Conservation (phyloP, 2,113 vertebrate genomes). For the Ceyx melanurus region DNA sequence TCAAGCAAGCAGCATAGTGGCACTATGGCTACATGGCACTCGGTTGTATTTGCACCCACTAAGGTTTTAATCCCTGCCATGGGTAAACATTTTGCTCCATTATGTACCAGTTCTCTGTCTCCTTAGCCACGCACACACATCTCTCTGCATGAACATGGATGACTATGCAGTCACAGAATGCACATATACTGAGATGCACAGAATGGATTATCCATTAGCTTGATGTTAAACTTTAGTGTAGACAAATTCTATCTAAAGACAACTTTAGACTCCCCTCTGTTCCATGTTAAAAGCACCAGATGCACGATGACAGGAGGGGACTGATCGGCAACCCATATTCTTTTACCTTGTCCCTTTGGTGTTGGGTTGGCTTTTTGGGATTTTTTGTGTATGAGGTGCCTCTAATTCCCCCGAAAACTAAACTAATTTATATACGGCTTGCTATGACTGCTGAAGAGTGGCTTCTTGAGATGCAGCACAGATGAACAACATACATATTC, state of each 20-base stretch:
- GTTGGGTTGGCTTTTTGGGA: not conserved
- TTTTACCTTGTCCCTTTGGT: not conserved
- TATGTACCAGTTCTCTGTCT: not conserved
- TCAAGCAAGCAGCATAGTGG: not conserved
- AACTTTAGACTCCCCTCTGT: not conserved
- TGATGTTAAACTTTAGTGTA: not conserved
- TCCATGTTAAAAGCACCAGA: not conserved
- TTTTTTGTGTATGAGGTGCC: not conserved
- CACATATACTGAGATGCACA: no score
- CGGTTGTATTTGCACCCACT: not conserved
- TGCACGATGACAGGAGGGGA: not conserved
- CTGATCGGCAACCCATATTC: not conserved
- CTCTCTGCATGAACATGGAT: accelerated
- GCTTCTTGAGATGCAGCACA: not conserved
- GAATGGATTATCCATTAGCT: accelerated
- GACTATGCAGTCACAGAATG: not conserved
- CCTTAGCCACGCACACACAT: not conserved
- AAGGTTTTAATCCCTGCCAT: not conserved
- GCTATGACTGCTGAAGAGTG: not conserved
- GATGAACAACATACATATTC: not conserved
- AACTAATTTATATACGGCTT: not conserved
- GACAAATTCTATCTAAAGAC: not conserved
- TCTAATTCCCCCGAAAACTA: not conserved
- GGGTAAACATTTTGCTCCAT: not conserved
- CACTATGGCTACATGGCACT: not conserved